Evolutionary conservation across 2,797 vertebrate species (phyloP).

Genomic region (Pipistrellus kuhlii): DNA sequence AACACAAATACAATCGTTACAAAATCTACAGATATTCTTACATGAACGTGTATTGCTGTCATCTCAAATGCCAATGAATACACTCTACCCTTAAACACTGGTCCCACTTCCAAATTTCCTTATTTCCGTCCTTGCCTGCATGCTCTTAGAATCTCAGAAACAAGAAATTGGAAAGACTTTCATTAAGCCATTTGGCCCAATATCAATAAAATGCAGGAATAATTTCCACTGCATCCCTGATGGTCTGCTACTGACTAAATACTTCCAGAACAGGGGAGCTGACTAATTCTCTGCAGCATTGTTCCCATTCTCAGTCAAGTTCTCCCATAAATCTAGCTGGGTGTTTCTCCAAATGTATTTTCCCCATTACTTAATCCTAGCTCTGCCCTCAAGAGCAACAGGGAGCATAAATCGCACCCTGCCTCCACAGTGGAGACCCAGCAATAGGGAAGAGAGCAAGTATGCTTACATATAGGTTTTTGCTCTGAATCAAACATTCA

Average conservation of each 20-base stretch:
- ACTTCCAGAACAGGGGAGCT: background rate
- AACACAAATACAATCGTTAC: conserved; percentile 57
- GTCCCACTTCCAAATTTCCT: background rate
- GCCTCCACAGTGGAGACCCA: background rate
- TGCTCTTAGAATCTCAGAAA: conserved; percentile 49
- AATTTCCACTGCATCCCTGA: background rate
- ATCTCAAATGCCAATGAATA: background rate
- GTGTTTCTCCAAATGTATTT: background rate
- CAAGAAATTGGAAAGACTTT: conserved; percentile 40
- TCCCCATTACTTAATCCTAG: background rate
- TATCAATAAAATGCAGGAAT: conserved; percentile 9
- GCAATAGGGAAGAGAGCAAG: conserved; percentile 28
- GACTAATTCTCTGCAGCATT: background rate
- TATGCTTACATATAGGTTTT: background rate
- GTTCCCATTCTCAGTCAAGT: background rate
- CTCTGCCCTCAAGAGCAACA: background rate
- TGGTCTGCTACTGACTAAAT: conserved; percentile 13
- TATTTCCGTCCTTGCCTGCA: background rate
- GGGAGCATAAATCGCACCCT: background rate
- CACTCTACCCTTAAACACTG: background rate
- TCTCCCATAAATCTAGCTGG: background rate
- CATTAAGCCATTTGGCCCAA: background rate
- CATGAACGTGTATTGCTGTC: background rate
- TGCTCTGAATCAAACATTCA: conserved; percentile 48
- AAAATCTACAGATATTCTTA: conserved; percentile 47